phyloP scores from a whole-genome alignment of 2,113 vertebrate genomes.

The Phainopepla nitens region DNA sequence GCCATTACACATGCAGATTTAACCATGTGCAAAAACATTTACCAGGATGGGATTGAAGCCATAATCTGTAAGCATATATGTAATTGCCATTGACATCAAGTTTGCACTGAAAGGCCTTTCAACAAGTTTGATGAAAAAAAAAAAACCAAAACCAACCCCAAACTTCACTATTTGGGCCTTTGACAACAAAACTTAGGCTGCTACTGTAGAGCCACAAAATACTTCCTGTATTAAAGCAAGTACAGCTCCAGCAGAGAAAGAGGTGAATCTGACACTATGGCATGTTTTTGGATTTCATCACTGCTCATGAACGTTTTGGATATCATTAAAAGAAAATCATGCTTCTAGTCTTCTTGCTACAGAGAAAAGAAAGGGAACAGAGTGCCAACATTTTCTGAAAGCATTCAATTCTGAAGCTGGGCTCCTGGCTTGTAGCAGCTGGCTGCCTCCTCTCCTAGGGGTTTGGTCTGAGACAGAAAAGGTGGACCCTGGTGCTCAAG shows the following conservation, averaged over 20 bases:
- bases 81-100: slow-evolving; percentile 19
- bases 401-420: accelerated
- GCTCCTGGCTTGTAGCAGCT: neutral
- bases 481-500: neutral
- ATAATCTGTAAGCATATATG: neutral
- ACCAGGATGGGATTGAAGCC: neutral
- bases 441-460: neutral
- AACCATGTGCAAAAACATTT: slow-evolving; percentile 16
- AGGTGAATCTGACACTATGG: slow-evolving; percentile 17
- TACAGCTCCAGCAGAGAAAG: neutral
- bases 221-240: neutral
- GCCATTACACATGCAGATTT: neutral
- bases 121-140: neutral
- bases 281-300: slow-evolving; percentile 13
- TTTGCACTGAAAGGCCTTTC: slow-evolving; percentile 11
- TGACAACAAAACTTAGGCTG: neutral
- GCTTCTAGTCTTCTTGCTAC: neutral
- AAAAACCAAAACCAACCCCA: neutral
- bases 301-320: neutral
- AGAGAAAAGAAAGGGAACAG: neutral
- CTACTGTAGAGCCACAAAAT: slow-evolving; percentile 10
- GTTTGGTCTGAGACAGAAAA: neutral
- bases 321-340: neutral
- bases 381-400: accelerated
- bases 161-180: neutral